These are phyloP conservation scores for Malaclemys terrapin DNA, from an alignment of 2,113 vertebrate species.

Conservation along the genomic window DNA sequence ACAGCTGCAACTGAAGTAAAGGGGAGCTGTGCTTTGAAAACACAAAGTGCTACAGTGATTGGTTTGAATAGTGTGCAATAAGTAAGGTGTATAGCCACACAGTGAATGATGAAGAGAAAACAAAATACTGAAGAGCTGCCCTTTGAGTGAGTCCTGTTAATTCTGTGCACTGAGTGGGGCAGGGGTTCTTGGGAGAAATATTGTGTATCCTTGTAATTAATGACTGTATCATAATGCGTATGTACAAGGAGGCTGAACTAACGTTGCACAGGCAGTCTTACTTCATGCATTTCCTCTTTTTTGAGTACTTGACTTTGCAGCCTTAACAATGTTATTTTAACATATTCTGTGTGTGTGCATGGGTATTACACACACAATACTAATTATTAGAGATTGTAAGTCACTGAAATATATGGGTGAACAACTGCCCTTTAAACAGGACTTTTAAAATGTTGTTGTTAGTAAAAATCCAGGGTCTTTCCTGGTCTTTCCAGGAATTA, in stretches of 20 bases:
- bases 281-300: rapidly evolving
- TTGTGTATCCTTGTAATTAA: background rate
- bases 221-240: background rate
- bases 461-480: background rate
- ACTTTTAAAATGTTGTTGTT: background rate
- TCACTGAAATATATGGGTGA: background rate
- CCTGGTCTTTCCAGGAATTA: background rate
- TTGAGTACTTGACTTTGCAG: rapidly evolving
- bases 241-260: background rate
- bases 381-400: background rate
- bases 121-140: background rate
- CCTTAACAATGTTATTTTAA: background rate
- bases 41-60: background rate
- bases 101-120: background rate
- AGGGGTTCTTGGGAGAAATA: background rate
- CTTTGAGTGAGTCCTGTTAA: background rate
- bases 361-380: background rate
- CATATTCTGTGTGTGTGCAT: background rate
- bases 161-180: background rate
- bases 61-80: background rate
- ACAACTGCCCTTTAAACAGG: background rate
- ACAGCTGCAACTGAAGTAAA: background rate
- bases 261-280: background rate
- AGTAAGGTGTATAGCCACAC: background rate
- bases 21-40: background rate